Base-by-base conservation (phyloP, 2,113 vertebrate species). In the Nestor notabilis region DNA sequence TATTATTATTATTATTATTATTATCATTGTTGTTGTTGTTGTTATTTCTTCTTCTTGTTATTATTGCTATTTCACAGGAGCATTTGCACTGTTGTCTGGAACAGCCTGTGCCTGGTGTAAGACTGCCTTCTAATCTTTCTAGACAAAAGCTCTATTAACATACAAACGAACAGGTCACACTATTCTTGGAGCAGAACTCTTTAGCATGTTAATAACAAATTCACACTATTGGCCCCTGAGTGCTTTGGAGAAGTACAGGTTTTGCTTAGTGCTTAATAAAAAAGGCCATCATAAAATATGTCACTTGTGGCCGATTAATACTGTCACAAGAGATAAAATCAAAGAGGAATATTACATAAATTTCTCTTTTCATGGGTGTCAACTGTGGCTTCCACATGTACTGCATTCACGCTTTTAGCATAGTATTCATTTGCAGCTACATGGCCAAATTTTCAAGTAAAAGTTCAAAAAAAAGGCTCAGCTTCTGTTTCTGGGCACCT, bases 201-300 rank as follows among this genome's bases (percentile, higher is more conserved):
- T 97, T 97, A 97, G 95, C 96, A 97, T 96, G 90, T 96, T 97
- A 97, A 97, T 96, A 93, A 96, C 88, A 95, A 96, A 96, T 93
- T 95, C 97, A 96, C 96, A 97, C 94, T 43, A 77, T 72, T 94
- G 93, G 96, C 79, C 83, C 65, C 76, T 89, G 78, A 77, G 87
- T 95, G 95, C 94, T 97, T 95, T 94, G 87, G 95, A 97, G 97
- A 96, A 97, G 97, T 96, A 90, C 78, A 91, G 89, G 87, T 87
- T 97, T 95, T 87, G 76, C 90, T 95, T 63, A 77, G 94, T 19
- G 2, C 94, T 93, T 95, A 96, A 95, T 96, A 94, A 96, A 96
- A 94, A 95, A 84, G 94, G 39, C 65, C 72, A 70, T 93, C 71
- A 81, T 94, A 91, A 95, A 96, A 93, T 87, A 63, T 50, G 83